Base-by-base conservation (phyloP, 35 echinoderm and acorn worm species). In the Heliocidaris erythrogramma region DNA sequence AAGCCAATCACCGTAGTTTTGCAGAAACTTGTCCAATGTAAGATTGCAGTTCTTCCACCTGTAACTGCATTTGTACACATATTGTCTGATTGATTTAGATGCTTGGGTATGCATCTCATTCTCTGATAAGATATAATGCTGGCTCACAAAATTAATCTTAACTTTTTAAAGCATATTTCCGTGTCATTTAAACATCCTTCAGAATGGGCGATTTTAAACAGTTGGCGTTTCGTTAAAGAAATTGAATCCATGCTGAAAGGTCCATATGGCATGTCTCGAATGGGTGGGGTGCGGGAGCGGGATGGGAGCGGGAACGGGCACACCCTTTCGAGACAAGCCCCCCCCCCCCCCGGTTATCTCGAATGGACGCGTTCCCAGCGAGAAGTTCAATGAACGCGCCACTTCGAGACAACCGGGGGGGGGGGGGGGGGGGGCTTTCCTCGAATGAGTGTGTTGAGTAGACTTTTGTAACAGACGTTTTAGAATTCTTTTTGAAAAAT, bases 1-100 rank as follows among this genome's bases (percentile, higher is more conserved):
- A 49, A 91, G 89, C 89, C 89, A 91, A 49, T 91, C 48, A 91
- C 89, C 48, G 35, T 91, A 47, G 48, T 91, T 91, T 47, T 49
- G 89, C 10, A 47, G 89, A 91, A 91, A 89, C 31, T 27, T 89
- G 31, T 89, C 24, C 31, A 30, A 89, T 27, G 86, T 89, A 89
- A 0, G 31, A 89, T 89, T 42, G 35, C 35, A 0, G 48, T 13
- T 92, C 16, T 92, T 92, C 47, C 5, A 48, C 47, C 42, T 1
- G 2, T 7, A 12, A 0, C 86, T 92, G 48, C 90, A 92, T 49
- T 49, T 92, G 90, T 92, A 92, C 48, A 92, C 90, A 42, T 1
- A 92, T 48, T 48, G 48, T 48, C 27, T 92, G 5, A 49, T 92
- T 92, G 47, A 49, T 17, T 92, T 92, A 48, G 90, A 92, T 49